Evolutionary conservation across 2,888 invertebrate genomes (phyloP), one percentile per base, ranked within the genome.

Genomic region (Nymphalis polychloros): DNA sequence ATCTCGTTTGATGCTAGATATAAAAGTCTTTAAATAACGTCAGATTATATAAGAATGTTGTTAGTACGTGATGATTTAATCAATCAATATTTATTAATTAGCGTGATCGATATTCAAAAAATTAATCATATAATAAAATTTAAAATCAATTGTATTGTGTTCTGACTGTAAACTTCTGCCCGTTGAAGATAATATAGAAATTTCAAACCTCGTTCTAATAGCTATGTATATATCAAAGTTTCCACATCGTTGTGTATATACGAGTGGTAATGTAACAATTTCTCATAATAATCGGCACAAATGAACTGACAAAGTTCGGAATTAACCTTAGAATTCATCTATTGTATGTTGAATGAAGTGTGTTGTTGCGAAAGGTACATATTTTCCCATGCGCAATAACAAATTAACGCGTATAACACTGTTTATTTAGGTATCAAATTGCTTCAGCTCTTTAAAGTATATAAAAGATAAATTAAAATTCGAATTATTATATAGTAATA

Each of bases 271-370:
- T 47, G 61, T 64, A 62, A 59, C 57, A 20, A 48, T 19, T 57
- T 57, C 66, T 55, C 62, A 67, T 57, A 61, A 41, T 48, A 66
- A 61, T 48, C 46, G 20, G 53, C 27, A 46, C 19, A 53, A 52
- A 67, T 50, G 64, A 64, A 59, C 50, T 52, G 57, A 57, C 64
- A 27, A 35, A 64, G n/a, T 41, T 57, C 35, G 10, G 57, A 31
- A 55, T 60, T 19, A 59, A 59, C 23, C 41, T 31, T 49, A 65
- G 46, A 59, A 59, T 41, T 27, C 46, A 10, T 31, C 60, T 31
- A 65, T 65, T 65, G 65, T 65, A 35, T 53, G 17, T 17, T 50
- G n/a, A 17, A 57, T 47, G 57, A 59, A 48, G n/a, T 20, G 5
- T 35, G 17, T 55, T 55, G 47, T 57, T 41, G 57, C 31, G 19